Base-by-base conservation (phyloP, 1,140 invertebrate species). In the Ips nitidus region DNA sequence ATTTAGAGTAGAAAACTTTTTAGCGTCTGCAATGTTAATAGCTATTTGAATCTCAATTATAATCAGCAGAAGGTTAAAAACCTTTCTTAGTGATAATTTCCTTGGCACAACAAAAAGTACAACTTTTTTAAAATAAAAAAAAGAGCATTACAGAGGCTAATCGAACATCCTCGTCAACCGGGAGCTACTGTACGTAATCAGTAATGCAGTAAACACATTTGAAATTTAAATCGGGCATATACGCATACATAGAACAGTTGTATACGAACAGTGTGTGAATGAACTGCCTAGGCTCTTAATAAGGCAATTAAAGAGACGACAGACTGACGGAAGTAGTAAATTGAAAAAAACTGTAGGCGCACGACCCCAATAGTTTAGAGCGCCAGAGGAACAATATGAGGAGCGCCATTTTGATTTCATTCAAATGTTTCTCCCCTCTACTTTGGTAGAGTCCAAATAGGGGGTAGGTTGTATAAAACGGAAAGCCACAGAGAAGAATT, bases 311-410 rank as follows among this genome's bases (percentile, higher is more conserved):
- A 22, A 68, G 59, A 59, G 56, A 60, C 58, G 58, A 45, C 42
- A 22, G 58, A 45, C 40, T 50, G 55, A 39, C 65, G 70, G 70
- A 71, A 71, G 64, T 71, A 64, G 70, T 68, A 65, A 71, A 69
- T 71, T 71, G 36, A 47, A 47, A 62, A 71, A 71, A 67, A 65
- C 36, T 58, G 42, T 60, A 42, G 58, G 3, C 58, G 58, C 41
- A 36, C 55, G 55, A 57, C 55, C 55, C 55, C 39, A 22, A 22
- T 22, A 22, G 22, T 22, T 22, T 22, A 22, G 22, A 22, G 22
- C 22, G 22, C 22, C 22, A 22, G 22, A 22, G 22, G 22, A 22
- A 22, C 22, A 22, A 22, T 22, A 22, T 22, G 22, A 22, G 22
- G 22, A 22, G 22, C 22, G 22, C 22, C 22, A 22, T 22, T 22